These are phyloP conservation scores for Buceros bicornis DNA, from an alignment of 2,797 vertebrate species.

Conservation along the genomic window DNA sequence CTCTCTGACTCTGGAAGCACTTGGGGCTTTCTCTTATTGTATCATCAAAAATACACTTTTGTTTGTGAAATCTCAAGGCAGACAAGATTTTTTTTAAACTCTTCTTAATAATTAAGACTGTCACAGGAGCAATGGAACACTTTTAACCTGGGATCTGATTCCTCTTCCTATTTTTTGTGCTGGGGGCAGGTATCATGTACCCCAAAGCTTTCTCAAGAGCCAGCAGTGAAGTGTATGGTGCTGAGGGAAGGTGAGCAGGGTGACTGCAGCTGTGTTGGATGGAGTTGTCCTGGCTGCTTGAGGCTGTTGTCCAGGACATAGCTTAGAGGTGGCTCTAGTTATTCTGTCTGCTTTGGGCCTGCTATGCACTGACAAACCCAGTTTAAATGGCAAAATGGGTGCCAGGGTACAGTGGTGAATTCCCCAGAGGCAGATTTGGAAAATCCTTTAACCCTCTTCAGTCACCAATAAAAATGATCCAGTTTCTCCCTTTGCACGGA, in stretches of 20 bases:
- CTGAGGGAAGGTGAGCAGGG: neutral
- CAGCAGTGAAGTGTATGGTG: neutral
- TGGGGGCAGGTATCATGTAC: rapidly evolving
- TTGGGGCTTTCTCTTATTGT: neutral
- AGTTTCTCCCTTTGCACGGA: neutral
- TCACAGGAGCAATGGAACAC: neutral
- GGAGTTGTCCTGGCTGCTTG: neutral
- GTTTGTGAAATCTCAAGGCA: neutral
- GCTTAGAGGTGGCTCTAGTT: neutral
- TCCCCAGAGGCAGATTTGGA: neutral
- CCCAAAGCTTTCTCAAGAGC: neutral
- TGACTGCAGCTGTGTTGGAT: neutral
- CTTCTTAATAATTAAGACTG: neutral
- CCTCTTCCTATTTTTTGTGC: neutral
- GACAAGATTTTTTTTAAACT: neutral
- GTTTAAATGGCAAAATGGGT: neutral
- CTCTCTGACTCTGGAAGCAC: conserved; percentile 27
- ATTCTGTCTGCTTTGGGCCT: neutral
- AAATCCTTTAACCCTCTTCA: neutral
- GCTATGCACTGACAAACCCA: neutral
- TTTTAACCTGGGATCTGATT: neutral
- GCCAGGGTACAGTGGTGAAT: neutral
- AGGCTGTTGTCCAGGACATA: neutral
- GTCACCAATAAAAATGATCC: neutral
- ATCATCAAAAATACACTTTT: conserved; percentile 1